These are phyloP conservation scores for Charina bottae DNA, from an alignment of 2,113 vertebrate genomes.

Conservation along the genomic window DNA sequence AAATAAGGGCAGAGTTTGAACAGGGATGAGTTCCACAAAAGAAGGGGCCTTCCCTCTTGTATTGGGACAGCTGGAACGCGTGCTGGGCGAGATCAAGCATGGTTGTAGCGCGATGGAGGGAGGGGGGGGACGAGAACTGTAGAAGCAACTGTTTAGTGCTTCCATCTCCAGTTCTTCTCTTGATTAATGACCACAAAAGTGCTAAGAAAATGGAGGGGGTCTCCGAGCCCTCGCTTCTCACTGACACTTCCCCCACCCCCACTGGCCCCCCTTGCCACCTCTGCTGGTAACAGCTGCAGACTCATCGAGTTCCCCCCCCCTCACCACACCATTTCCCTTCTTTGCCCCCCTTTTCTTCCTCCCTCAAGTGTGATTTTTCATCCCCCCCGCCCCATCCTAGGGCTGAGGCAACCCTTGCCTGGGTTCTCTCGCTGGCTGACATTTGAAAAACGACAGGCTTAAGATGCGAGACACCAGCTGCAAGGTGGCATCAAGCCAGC, in stretches of 20 bases:
- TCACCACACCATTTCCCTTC: background rate
- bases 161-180: background rate
- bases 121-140: no score
- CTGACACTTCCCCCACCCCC: background rate
- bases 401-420: constrained; percentile 33
- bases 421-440: constrained; percentile 53
- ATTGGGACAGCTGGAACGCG: background rate
- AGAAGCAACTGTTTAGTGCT: background rate
- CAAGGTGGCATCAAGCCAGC: constrained; percentile 62
- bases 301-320: background rate
- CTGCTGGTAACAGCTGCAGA: constrained; percentile 60
- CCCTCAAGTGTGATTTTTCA: background rate
- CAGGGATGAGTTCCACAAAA: background rate
- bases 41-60: background rate
- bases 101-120: background rate
- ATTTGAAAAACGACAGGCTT: constrained; percentile 67
- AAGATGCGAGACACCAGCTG: constrained; percentile 65
- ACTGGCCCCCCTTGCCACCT: constrained; percentile 16
- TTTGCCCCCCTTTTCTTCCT: background rate
- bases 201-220: constrained; percentile 45
- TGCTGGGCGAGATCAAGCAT: background rate
- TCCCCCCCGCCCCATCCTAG: constrained; percentile 4
- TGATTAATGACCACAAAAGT: constrained; percentile 23
- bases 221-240: background rate
- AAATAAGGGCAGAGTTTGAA: background rate